Evolutionary conservation across 2,888 invertebrate genomes (phyloP).

Genomic region (Nephrotoma flavescens): DNA sequence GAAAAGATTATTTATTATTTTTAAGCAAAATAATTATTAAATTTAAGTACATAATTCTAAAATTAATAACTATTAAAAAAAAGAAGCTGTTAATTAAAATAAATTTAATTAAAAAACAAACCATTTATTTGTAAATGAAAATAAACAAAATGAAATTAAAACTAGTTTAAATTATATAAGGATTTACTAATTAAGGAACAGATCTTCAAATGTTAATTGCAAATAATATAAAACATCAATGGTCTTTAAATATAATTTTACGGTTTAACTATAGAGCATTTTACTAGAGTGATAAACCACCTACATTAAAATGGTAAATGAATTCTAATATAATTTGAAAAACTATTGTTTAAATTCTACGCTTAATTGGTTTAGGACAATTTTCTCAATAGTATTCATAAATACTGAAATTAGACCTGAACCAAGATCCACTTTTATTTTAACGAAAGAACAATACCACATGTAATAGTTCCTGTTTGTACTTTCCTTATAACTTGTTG

Average conservation of each 20-base stretch:
- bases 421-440: too few relatives aligned
- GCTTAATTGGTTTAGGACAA: too few relatives aligned
- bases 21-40: neutral
- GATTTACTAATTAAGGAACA: neutral
- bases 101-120: neutral
- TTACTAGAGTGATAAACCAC: too few relatives aligned
- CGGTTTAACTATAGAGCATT: neutral
- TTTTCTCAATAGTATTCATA: too few relatives aligned
- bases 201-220: neutral
- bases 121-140: neutral
- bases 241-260: neutral
- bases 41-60: neutral
- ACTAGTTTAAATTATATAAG: neutral
- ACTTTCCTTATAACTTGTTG: too few relatives aligned
- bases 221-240: neutral
- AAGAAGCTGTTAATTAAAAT: neutral
- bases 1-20: neutral
- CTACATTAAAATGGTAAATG: too few relatives aligned
- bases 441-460: too few relatives aligned
- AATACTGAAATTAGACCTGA: too few relatives aligned
- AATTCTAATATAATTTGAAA: too few relatives aligned
- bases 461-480: too few relatives aligned
- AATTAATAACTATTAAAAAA: neutral
- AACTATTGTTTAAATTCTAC: too few relatives aligned
- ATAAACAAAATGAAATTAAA: neutral